Evolutionary conservation across 2,113 vertebrate genomes (phyloP), one percentile per base, ranked within the genome.

Genomic region (Rhodinocichla rosea): DNA sequence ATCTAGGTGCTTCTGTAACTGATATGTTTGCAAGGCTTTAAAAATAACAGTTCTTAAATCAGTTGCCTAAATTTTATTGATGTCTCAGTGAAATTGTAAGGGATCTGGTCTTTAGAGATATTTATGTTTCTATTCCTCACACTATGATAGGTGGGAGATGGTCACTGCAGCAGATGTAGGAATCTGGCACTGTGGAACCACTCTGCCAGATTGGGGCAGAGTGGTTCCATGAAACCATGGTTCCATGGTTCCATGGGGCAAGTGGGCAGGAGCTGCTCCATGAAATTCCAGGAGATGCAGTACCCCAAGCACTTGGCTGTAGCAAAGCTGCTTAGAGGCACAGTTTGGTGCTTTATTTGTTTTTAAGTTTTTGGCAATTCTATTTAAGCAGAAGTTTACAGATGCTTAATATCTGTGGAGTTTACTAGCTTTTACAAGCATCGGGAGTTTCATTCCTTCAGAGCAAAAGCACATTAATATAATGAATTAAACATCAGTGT

Each of bases 11-110:
- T 44, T 67, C 42, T 52, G 23, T 44, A 53, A 33, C 50, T 15
- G 40, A 5, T 42, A 18, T 0, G 0, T 22, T 6, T 27, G 18
- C 22, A 63, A 67, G 44, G 12, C 49, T 73, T 68, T 44, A 67
- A 62, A 33, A 64, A 33, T 57, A 69, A 49, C 17, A 60, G 5
- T 28, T 44, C 20, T 64, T 60, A 19, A 69, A 67, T 81, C 39
- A 37, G 12, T 35, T 69, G 15, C 45, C 45, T 79, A 52, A 45
- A 63, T 67, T 42, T 63, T 75, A 44, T 53, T 56, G 44, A 75
- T 26, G 10, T 79, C n/a, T 22, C 15, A 32, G 4, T 56, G 26
- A 52, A 82, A 78, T 13, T 56, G 15, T 24, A 30, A 77, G 42
- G 27, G 11, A 11, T n/a, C 13, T 57, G 27, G 12, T 42, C 33